Evolutionary conservation across 2,113 vertebrate species (phyloP).

Genomic region (Chionis minor): DNA sequence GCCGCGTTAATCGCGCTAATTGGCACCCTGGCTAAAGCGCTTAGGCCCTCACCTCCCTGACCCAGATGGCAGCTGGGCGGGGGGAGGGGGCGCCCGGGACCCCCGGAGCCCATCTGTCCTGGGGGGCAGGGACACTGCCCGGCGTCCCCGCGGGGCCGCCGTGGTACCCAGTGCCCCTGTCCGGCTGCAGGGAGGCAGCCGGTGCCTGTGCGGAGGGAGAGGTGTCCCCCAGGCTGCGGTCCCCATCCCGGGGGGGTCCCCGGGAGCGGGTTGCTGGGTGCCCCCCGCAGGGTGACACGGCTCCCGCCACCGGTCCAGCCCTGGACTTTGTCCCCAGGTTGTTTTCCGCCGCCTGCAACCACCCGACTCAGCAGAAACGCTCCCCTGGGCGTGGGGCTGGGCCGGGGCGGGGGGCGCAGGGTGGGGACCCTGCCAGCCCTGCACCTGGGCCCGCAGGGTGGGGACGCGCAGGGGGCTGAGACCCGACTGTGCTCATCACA

Average conservation of each 20-base stretch:
- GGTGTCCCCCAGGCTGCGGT: background rate
- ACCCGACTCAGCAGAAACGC: conserved; percentile 54
- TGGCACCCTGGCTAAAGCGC: conserved; percentile 64
- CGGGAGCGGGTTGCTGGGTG: background rate
- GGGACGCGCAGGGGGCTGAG: background rate
- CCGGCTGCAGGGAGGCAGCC: fast-evolving
- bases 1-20: conserved; percentile 21
- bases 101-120: conserved; percentile 45
- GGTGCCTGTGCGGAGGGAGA: background rate
- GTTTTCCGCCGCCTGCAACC: conserved; percentile 29
- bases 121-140: background rate
- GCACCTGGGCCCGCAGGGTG: background rate
- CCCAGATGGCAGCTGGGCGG: conserved; percentile 47
- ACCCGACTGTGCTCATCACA: background rate
- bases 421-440: background rate
- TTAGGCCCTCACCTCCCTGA: conserved; percentile 52
- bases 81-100: background rate
- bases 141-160: fast-evolving
- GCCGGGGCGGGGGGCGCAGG: background rate
- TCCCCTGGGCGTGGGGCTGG: conserved; percentile 24
- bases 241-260: background rate
- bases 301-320: background rate
- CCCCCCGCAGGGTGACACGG: background rate
- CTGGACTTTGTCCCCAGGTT: conserved; percentile 56
- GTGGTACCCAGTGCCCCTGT: fast-evolving